Base-by-base conservation (phyloP, 2,797 vertebrate species). In the Crocodylus rhombifer region DNA sequence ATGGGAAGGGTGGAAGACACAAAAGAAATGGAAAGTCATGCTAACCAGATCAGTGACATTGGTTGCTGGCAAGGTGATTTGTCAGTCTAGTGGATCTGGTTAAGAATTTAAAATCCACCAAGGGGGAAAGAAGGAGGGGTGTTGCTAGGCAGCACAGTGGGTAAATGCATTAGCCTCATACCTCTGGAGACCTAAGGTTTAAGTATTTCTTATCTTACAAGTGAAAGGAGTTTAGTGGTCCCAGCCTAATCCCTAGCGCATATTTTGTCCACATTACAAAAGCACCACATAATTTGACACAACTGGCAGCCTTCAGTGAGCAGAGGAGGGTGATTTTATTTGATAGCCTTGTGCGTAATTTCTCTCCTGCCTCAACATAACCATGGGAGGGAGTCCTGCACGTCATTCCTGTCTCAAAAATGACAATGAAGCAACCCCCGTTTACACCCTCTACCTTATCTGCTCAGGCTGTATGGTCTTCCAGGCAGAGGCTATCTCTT, bases 331-430 rank as follows among this genome's bases (percentile, higher is more conserved):
- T 51, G 79, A 23, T 69, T 60, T 64, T 67, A 25, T 33, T 63
- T 62, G 73, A 81, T 58, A 93, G 83, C 77, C 56, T 92, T 71
- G 77, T 1, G 18, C 87, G 88, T 96, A 91, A 93, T 89, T 93
- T 20, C 90, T 75, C 57, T 94, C 86, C 13, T 23, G 4, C 75
- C 30, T 73, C 79, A 71, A 87, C 90, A 80, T 42, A 92, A 83
- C 93, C 71, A 87, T 23, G 80, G 5, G 1, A 63, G 92, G 64
- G 87, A 91, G 60, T 20, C 2, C 75, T 36, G 71, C 63, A 10
- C 71, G 75, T 88, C 12, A 30, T 89, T 92, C 74, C 88, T 89
- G 8, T 88, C 90, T 92, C 60, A 61, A 81, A 63, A 93, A 94
- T n/a, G 11, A 85, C 89, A 90, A 25, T 25, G 84, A 71, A 69